Percentiles rank a stretch among this genome's conserved stretches.
Conservation (phyloP, 2,888 invertebrate genomes). For the Yponomeuta cagnagella region DNA sequence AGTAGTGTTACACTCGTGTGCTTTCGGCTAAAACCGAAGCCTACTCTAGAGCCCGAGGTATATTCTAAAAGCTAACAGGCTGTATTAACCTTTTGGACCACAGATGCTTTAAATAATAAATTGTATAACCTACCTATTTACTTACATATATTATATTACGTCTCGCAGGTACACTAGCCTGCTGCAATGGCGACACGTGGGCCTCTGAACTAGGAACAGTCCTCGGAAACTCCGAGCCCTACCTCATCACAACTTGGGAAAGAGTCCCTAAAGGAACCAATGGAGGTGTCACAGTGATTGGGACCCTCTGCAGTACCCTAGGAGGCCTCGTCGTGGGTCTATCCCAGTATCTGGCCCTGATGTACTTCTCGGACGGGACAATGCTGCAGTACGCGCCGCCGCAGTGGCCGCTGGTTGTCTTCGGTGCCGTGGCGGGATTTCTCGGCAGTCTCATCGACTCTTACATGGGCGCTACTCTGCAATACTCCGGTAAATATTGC, state of each 20-base stretch:
- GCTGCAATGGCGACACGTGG: slow-evolving; percentile 93
- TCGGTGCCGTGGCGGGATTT: slow-evolving; percentile 84
- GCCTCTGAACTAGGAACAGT: slow-evolving; percentile 92
- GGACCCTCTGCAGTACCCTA: slow-evolving; percentile 73
- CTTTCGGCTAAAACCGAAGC: no score
- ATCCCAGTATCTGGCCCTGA: slow-evolving; percentile 80
- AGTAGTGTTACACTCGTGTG: no score
- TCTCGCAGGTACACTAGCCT: slow-evolving; percentile 81
- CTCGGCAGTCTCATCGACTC: slow-evolving; percentile 90
- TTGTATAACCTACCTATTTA: no score
- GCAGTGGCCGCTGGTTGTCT: slow-evolving; percentile 86
- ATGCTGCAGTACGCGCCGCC: slow-evolving; percentile 77
- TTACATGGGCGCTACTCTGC: slow-evolving; percentile 87
- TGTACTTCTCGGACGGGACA: slow-evolving; percentile 77
- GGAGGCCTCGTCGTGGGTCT: slow-evolving; percentile 84
- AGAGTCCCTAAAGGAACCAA: slow-evolving; percentile 92
- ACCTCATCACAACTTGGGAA: slow-evolving; percentile 83
- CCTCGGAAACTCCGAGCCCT: slow-evolving; percentile 79
- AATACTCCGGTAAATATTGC: slow-evolving; percentile 82
- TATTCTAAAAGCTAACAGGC: no score
- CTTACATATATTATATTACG: no score
- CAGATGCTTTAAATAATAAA: no score
- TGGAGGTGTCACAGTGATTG: slow-evolving; percentile 85
- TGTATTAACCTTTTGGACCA: no score
- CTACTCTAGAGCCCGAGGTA: no score